Conservation (phyloP, 2,888 invertebrate species). For the Mythimna lalbum region DNA sequence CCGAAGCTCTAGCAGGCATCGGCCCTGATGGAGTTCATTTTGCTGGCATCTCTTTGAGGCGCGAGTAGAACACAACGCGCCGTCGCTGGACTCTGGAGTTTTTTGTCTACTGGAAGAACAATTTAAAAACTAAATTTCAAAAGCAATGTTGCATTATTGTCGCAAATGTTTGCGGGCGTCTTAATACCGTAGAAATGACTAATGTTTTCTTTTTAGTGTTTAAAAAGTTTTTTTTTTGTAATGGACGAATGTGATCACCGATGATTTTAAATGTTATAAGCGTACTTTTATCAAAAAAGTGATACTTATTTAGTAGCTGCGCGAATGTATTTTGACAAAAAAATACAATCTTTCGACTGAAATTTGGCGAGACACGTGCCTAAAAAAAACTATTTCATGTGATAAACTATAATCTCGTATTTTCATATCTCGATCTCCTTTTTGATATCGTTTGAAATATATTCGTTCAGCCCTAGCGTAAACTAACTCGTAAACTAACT, state of each 20-base stretch:
- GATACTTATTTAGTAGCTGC: constrained; percentile 59
- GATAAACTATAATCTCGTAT: constrained; percentile 35
- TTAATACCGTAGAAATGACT: background rate
- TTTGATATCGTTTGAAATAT: constrained; percentile 40
- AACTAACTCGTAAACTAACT: constrained; percentile 37
- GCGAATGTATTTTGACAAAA: constrained; percentile 45
- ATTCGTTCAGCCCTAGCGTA: constrained; percentile 57
- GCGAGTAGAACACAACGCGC: too few relatives aligned
- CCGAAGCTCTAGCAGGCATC: too few relatives aligned
- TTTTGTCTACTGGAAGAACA: background rate
- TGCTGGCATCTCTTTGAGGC: too few relatives aligned
- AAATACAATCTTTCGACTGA: constrained; percentile 7
- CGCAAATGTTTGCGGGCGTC: background rate
- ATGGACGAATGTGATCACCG: constrained; percentile 87
- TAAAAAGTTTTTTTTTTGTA: constrained; percentile 59
- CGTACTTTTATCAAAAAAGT: constrained; percentile 54
- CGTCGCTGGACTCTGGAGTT: too few relatives aligned
- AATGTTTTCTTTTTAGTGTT: constrained; percentile 47
- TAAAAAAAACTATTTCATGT: constrained; percentile 20
- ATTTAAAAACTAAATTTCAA: background rate
- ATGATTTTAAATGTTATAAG: constrained; percentile 67
- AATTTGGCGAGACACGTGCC: constrained; percentile 8
- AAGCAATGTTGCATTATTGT: background rate
- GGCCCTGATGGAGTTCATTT: too few relatives aligned
- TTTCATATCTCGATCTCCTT: constrained; percentile 30